Base-by-base conservation (phyloP, 2,888 invertebrate genomes). In the Pogonocherus hispidulus region DNA sequence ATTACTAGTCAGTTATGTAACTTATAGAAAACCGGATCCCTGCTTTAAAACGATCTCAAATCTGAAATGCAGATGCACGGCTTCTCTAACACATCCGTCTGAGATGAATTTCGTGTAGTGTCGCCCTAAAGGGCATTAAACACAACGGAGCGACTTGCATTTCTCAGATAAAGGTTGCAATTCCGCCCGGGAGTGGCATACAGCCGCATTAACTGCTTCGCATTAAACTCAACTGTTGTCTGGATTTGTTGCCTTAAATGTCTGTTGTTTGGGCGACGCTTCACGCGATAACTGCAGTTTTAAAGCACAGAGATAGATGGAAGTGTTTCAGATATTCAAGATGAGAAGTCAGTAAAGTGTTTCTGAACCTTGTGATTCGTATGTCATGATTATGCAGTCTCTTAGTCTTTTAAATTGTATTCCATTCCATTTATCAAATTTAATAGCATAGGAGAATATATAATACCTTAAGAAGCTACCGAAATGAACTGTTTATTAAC, bases 171-270 rank as follows among this genome's bases (percentile, higher is more conserved):
- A 62, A 62, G 49, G 60, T 51, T 62, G 62, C 62, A 14, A 51
- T 62, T 62, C 46, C 51, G 32, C 62, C 37, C 47, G 23, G 9
- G 62, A 49, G 37, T 37, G 51, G 35, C 37, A 51, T 51, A 22
- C 51, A 37, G 49, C 46, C 52, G 55, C 52, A 37, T 62, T 56
- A 62, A 66, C 63, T 52, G 63, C 57, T 41, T 46, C 14, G 27
- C 68, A 60, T 55, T 65, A 68, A 64, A 51, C 41, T 65, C 54
- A 57, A 44, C 52, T 32, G 55, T 32, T 57, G 63, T 49, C 63
- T 27, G 63, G 69, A 63, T 63, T 66, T 51, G 69, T 65, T 66
- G 51, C 62, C 11, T 62, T 44, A 47, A 62, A 69, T 63, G 69
- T 66, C 66, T 66, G 63, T 41, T 57, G 57, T 23, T 27, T 14